Conservation (phyloP, 2,113 vertebrate genomes). For the Atractosteus spatula region DNA sequence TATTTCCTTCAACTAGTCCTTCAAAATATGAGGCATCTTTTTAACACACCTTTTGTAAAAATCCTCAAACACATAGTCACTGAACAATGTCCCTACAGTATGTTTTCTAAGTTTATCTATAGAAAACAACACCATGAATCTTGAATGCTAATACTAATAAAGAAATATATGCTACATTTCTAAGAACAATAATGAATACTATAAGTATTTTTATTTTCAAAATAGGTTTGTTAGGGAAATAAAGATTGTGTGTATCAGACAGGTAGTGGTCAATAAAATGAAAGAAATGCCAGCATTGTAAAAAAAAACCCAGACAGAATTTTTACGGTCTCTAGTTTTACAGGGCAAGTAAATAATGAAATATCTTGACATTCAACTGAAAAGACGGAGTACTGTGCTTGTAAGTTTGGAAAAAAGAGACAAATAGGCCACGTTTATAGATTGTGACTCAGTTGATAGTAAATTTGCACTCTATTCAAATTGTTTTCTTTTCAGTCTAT, state of each 20-base stretch:
- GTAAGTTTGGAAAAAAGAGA: slow-evolving; percentile 23
- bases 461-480: slow-evolving; percentile 23
- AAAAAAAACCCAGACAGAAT: slow-evolving; percentile 11
- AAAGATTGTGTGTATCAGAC: slow-evolving; percentile 27
- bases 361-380: slow-evolving; percentile 26
- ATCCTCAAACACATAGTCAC: no score
- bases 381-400: slow-evolving; percentile 14
- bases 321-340: slow-evolving; percentile 30
- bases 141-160: no score
- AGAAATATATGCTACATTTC: background rate
- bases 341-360: slow-evolving; percentile 37
- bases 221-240: slow-evolving; percentile 5
- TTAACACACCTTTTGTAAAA: no score
- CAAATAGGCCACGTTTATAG: slow-evolving; percentile 23
- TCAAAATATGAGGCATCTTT: no score
- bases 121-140: no score
- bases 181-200: background rate
- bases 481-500: slow-evolving; percentile 28
- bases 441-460: slow-evolving; percentile 21
- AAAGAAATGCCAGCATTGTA: slow-evolving; percentile 17
- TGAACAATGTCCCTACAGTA: background rate
- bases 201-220: background rate
- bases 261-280: slow-evolving; percentile 19
- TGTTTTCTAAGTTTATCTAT: background rate
- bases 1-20: no score